Evolutionary conservation across 1,140 invertebrate species (phyloP).

Genomic region (Ceratoteleas bidentatus): DNA sequence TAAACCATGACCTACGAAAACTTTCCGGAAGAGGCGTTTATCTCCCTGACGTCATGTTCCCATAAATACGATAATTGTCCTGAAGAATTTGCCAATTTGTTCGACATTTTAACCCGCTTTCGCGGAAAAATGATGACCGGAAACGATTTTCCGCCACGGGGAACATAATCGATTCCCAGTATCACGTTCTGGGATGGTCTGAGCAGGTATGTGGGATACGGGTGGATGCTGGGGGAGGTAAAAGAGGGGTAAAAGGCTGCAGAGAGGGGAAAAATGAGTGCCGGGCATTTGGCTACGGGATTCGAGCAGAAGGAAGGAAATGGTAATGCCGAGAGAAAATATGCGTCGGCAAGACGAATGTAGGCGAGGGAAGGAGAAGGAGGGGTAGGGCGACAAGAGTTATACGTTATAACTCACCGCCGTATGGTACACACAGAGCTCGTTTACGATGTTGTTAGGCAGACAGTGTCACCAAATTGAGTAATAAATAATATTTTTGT

Average conservation of each 20-base stretch:
- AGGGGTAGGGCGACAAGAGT: conserved; percentile 36
- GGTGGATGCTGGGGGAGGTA: too few species aligned
- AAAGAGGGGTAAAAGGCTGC: conserved; percentile 18
- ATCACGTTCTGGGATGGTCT: too few species aligned
- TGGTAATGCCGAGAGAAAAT: conserved; percentile 68
- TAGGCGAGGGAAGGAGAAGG: conserved; percentile 10
- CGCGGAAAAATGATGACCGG: conserved; percentile 43
- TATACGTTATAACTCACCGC: conserved; percentile 62
- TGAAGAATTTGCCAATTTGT: conserved; percentile 25
- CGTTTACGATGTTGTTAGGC: conserved; percentile 67
- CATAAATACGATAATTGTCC: conserved; percentile 15
- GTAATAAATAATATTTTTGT: conserved; percentile 69
- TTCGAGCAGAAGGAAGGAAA: conserved; percentile 65
- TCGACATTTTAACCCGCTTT: conserved; percentile 29
- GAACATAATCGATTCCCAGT: conserved; percentile 64
- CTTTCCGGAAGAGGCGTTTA: too few species aligned
- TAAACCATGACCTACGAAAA: too few species aligned
- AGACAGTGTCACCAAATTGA: conserved; percentile 66
- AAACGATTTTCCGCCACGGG: conserved; percentile 47
- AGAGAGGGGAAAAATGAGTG: conserved; percentile 24
- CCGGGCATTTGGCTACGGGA: conserved; percentile 47
- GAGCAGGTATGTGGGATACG: too few species aligned
- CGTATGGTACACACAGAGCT: conserved; percentile 60
- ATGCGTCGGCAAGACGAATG: conserved; percentile 63
- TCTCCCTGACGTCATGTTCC: too few species aligned